Conservation (phyloP, 2,113 vertebrate genomes). For the Sinocyclocheilus anshuiensis region DNA sequence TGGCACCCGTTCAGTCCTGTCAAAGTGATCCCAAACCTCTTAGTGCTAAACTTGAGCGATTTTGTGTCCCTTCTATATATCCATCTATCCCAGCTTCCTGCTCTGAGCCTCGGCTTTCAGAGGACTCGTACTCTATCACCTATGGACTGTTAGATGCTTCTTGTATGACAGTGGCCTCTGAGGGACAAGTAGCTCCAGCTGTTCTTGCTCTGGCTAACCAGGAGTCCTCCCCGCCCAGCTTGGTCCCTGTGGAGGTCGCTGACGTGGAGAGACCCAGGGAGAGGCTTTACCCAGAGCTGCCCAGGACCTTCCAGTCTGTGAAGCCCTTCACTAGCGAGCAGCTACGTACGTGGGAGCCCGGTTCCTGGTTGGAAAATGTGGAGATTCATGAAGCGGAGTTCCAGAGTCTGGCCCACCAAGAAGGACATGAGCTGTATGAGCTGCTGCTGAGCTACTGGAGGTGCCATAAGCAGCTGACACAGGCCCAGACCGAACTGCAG, state of each 20-base stretch:
- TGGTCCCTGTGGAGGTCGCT: conserved; percentile 67
- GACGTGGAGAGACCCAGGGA: conserved; percentile 71
- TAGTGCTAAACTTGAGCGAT: conserved; percentile 41
- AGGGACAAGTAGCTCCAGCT: conserved; percentile 71
- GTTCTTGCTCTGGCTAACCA: conserved; percentile 76
- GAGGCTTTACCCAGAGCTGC: conserved; percentile 88
- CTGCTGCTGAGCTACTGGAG: conserved; percentile 92
- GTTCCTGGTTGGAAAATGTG: conserved; percentile 87
- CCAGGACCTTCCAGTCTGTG: conserved; percentile 73
- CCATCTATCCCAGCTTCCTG: conserved; percentile 63
- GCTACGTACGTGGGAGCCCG: conserved; percentile 87
- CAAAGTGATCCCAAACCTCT: conserved; percentile 9
- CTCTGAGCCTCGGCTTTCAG: conserved; percentile 54
- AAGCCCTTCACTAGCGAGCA: conserved; percentile 88
- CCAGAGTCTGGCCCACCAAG: conserved; percentile 84
- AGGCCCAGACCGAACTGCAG: conserved; percentile 88
- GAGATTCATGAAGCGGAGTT: conserved; percentile 86
- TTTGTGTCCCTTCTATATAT: conserved; percentile 69
- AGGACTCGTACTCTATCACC: conserved; percentile 55
- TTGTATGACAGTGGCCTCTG: conserved; percentile 62
- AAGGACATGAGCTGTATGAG: conserved; percentile 90
- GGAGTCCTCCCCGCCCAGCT: conserved; percentile 72
- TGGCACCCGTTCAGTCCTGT: conserved; percentile 32
- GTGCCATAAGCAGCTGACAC: conserved; percentile 88
- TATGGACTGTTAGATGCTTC: conserved; percentile 56